These are phyloP conservation scores for Cherax quadricarinatus DNA, from an alignment of 1,140 invertebrate species.

Conservation along the genomic window DNA sequence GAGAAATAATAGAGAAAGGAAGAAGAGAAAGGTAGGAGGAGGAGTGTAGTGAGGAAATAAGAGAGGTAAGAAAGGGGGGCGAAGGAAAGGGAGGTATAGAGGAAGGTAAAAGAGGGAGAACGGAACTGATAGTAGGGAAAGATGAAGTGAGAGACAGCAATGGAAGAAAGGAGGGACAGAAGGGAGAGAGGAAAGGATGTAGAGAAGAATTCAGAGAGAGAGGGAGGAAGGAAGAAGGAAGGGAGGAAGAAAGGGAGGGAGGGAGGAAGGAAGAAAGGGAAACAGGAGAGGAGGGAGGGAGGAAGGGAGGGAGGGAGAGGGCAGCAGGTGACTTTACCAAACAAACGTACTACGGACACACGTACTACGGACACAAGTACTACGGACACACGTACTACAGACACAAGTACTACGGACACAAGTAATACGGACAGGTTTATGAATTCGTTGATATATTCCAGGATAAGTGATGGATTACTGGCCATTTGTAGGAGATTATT, in stretches of 20 bases:
- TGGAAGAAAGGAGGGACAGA: not conserved
- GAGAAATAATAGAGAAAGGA: no score
- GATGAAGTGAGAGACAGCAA: not conserved
- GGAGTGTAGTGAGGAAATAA: no score
- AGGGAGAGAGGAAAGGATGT: not conserved
- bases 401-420: not conserved
- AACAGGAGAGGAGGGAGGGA: not conserved
- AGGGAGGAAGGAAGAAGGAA: not conserved
- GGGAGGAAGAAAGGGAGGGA: not conserved
- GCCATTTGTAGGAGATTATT: constrained; percentile 21
- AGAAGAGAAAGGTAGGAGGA: no score
- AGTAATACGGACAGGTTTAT: constrained; percentile 22
- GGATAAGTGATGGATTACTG: constrained; percentile 28
- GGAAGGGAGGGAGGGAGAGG: not conserved
- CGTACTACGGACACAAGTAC: no score
- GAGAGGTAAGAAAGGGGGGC: no score
- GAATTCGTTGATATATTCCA: constrained; percentile 31
- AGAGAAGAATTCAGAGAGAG: not conserved
- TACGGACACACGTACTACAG: not conserved
- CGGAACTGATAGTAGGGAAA: no score
- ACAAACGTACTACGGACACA: not conserved
- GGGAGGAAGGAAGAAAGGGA: not conserved
- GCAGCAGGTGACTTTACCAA: no score
- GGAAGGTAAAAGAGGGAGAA: no score
- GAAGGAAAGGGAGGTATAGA: no score